phyloP scores from a whole-genome alignment of 2,113 vertebrate species.

The Albula goreensis region DNA sequence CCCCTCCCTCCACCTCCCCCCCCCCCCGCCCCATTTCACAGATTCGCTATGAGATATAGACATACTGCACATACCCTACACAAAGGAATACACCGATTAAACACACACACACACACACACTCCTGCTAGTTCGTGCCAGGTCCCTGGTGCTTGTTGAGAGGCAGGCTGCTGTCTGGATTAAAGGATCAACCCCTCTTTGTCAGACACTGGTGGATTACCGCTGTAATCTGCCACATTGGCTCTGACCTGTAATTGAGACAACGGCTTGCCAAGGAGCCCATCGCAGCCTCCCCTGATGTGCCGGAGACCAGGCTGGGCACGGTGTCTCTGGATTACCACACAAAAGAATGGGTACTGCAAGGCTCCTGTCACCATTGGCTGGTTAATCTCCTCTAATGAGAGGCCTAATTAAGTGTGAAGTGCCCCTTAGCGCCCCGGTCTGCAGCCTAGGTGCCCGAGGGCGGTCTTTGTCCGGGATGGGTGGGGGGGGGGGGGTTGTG shows the following conservation, averaged over 20 bases:
- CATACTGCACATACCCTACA: background rate
- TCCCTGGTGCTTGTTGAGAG: background rate
- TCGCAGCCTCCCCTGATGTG: background rate
- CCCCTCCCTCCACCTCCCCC: background rate
- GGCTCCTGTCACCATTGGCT: background rate
- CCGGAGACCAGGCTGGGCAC: background rate
- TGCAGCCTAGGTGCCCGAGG: background rate
- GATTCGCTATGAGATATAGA: background rate
- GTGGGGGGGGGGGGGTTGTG: background rate
- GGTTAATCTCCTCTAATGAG: constrained; percentile 12
- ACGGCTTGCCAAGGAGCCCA: background rate
- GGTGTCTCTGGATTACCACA: constrained; percentile 1
- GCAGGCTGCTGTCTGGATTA: constrained; percentile 13
- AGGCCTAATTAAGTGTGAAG: constrained; percentile 1
- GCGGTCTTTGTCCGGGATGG: background rate
- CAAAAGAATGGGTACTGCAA: background rate
- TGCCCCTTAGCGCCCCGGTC: background rate
- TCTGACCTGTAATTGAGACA: constrained; percentile 24
- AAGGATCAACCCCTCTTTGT: constrained; percentile 21
- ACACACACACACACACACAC: background rate
- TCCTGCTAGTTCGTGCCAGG: background rate
- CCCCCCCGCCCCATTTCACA: background rate
- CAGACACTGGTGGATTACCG: constrained; percentile 16
- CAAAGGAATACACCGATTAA: background rate
- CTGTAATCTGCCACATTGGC: constrained; percentile 20